A percentile compares a stretch with the other conserved stretches of the same genome.
Conservation (phyloP, 2,113 vertebrate species). For the Leucoraja erinaceus region DNA sequence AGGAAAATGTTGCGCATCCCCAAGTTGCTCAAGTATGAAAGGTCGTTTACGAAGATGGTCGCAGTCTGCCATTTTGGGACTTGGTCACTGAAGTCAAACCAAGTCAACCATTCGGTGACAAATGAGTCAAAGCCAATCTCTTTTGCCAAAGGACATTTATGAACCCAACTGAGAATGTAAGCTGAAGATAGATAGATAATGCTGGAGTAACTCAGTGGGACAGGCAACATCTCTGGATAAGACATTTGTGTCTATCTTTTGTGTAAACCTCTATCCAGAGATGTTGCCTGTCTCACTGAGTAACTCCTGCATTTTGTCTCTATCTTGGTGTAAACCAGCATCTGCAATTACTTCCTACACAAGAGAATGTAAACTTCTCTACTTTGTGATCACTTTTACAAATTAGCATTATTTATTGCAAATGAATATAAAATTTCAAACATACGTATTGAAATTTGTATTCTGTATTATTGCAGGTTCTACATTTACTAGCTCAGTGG, state of each 20-base stretch:
- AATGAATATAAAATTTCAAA: background rate
- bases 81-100: no score
- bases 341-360: no score
- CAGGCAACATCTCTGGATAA: no score
- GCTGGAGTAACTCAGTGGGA: no score
- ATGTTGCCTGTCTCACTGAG: no score
- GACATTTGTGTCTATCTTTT: no score
- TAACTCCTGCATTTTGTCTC: no score
- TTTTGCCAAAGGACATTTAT: background rate
- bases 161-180: background rate
- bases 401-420: background rate
- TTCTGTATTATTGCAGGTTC: background rate
- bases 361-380: no score
- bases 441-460: background rate
- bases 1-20: background rate
- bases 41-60: background rate
- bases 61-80: background rate
- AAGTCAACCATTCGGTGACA: background rate
- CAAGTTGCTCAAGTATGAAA: background rate
- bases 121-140: background rate
- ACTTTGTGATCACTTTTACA: no score
- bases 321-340: no score
- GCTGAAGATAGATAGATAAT: no score
- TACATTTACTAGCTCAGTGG: background rate
- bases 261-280: no score